Conservation (phyloP, 2,888 invertebrate species). For the Ormyrus pomaceus region DNA sequence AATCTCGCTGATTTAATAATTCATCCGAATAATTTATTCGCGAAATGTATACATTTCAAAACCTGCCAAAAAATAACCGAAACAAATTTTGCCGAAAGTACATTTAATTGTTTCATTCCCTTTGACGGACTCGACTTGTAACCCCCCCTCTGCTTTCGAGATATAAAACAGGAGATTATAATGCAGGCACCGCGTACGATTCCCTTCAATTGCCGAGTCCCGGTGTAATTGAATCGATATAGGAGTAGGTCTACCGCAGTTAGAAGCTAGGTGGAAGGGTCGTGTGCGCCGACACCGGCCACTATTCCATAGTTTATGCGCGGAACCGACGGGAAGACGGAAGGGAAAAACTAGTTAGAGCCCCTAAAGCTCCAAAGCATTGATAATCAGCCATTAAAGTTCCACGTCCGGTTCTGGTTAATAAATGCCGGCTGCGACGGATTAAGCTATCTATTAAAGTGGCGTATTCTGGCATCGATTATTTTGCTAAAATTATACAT, state of each 20-base stretch:
- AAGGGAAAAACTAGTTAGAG: constrained; percentile 50
- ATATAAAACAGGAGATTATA: constrained; percentile 15
- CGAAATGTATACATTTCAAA: too few relatives aligned
- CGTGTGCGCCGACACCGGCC: not conserved
- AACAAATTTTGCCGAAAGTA: too few relatives aligned
- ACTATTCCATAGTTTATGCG: constrained; percentile 36
- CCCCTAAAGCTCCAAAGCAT: constrained; percentile 14
- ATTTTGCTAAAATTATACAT: constrained; percentile 17
- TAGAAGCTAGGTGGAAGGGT: constrained; percentile 16
- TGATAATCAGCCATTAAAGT: constrained; percentile 2
- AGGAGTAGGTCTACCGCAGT: constrained; percentile 21
- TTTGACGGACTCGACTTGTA: too few relatives aligned
- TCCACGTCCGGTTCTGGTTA: too few relatives aligned
- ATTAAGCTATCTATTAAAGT: not conserved
- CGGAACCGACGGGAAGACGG: constrained; percentile 7
- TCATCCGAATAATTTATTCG: too few relatives aligned
- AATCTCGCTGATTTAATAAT: too few relatives aligned
- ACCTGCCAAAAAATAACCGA: too few relatives aligned
- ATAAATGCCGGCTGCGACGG: not conserved
- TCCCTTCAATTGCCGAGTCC: constrained; percentile 26
- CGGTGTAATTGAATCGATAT: constrained; percentile 39
- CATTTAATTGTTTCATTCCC: too few relatives aligned
- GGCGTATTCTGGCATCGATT: not conserved
- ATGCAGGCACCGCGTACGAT: not conserved
- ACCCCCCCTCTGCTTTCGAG: not conserved